Percentiles rank a stretch among this genome's conserved stretches.
Conservation (phyloP, 2,797 vertebrate genomes). For the Poeciliopsis gracilis region DNA sequence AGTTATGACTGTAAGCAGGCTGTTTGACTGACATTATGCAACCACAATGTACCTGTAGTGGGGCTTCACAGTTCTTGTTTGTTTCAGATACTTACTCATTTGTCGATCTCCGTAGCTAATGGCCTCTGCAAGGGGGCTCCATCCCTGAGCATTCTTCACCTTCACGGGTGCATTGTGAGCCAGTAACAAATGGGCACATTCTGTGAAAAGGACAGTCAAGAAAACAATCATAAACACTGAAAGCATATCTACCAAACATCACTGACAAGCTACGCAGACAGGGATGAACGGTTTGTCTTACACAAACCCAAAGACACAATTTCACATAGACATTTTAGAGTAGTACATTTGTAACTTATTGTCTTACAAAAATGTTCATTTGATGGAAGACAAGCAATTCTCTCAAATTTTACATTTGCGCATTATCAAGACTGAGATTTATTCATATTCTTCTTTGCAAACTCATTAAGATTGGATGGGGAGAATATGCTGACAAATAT, state of each 20-base stretch:
- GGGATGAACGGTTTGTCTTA: not conserved
- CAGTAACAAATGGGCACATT: constrained; percentile 97
- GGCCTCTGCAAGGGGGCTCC: constrained; percentile 99
- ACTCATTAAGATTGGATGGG: not conserved
- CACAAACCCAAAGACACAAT: not conserved
- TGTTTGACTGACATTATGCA: not conserved
- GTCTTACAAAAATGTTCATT: not conserved
- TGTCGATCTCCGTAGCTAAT: constrained; percentile 99
- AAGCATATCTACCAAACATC: not conserved
- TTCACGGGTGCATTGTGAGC: constrained; percentile 99
- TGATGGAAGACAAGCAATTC: not conserved
- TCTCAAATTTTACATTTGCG: not conserved
- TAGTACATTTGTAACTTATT: not conserved
- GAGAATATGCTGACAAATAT: not conserved
- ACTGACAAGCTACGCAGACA: not conserved
- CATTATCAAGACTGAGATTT: not conserved
- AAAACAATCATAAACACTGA: not conserved
- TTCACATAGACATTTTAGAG: not conserved
- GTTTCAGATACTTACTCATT: constrained; percentile 89
- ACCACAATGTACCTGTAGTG: not conserved
- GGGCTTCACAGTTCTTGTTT: not conserved
- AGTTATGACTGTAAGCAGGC: constrained; percentile 8
- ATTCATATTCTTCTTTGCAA: not conserved
- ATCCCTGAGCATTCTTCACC: constrained; percentile 99
- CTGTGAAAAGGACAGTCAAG: constrained; percentile 76